Conservation (phyloP, 1,140 invertebrate genomes). For the Ceratina calcarata region DNA sequence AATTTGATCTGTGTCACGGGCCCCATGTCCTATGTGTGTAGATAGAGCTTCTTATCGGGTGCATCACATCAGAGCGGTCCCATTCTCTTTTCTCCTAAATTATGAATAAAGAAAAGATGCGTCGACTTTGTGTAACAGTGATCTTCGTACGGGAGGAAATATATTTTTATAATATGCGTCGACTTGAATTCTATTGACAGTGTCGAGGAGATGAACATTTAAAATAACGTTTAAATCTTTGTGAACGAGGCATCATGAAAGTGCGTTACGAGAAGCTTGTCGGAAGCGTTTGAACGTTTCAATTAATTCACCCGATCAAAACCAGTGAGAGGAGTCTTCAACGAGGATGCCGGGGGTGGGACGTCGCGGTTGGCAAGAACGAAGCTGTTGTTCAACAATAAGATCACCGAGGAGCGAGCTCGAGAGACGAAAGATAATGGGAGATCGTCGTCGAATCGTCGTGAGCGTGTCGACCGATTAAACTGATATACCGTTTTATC, state of each 20-base stretch:
- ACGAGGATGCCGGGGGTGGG: slow-evolving; percentile 52
- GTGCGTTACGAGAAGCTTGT: background rate
- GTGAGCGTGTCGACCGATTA: slow-evolving; percentile 33
- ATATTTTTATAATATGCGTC: too few relatives aligned
- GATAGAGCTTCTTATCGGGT: too few relatives aligned
- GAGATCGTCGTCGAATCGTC: slow-evolving; percentile 23
- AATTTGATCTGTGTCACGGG: too few relatives aligned
- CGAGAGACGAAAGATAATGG: slow-evolving; percentile 62
- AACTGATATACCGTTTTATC: slow-evolving; percentile 9
- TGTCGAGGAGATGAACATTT: too few relatives aligned
- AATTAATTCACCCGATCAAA: slow-evolving; percentile 33
- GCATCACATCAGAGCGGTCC: too few relatives aligned
- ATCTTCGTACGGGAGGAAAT: background rate
- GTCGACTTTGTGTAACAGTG: background rate
- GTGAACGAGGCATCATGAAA: background rate
- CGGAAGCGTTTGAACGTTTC: background rate
- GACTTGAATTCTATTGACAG: too few relatives aligned
- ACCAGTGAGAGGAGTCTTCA: slow-evolving; percentile 6
- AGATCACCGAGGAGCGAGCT: slow-evolving; percentile 51
- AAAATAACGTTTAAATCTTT: too few relatives aligned
- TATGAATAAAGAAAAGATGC: too few relatives aligned
- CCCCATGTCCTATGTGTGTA: too few relatives aligned
- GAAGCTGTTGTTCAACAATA: slow-evolving; percentile 49
- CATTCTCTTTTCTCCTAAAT: too few relatives aligned
- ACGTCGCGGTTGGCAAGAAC: slow-evolving; percentile 21